Percentiles rank a stretch among this genome's conserved stretches.
These are phyloP conservation scores for Eueides isabella DNA, from an alignment of 1,140 invertebrate genomes.

Conservation along the genomic window DNA sequence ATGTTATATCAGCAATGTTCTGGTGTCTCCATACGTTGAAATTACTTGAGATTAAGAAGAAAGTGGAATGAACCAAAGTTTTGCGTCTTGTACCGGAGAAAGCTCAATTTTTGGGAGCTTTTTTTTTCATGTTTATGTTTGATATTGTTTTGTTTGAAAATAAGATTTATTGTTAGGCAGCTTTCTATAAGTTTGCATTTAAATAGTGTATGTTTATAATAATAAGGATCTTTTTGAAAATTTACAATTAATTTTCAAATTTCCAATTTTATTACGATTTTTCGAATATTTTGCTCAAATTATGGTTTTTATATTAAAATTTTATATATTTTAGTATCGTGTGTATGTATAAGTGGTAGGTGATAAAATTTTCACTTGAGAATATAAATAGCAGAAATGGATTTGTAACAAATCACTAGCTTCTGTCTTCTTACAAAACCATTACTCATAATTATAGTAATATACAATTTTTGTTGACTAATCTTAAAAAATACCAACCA, in stretches of 20 bases:
- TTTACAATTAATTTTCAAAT: background rate
- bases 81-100: background rate
- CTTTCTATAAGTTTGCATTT: constrained; percentile 9
- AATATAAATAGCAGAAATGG: background rate
- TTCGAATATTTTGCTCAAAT: background rate
- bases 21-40: constrained; percentile 73
- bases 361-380: background rate
- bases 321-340: background rate
- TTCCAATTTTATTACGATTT: background rate
- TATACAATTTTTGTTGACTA: background rate
- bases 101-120: background rate
- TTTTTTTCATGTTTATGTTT: background rate
- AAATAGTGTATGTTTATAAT: background rate
- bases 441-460: background rate
- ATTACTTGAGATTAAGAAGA: constrained; percentile 66
- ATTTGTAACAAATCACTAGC: background rate
- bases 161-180: background rate
- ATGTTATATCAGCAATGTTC: constrained; percentile 73
- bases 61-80: constrained; percentile 30
- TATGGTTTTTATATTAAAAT: background rate
- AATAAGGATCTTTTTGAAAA: background rate
- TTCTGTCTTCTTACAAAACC: background rate
- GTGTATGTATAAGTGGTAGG: background rate
- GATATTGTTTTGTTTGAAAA: background rate
- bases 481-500: background rate